A percentile compares a stretch with the other conserved stretches of the same genome.
These are phyloP conservation scores for Megalonaias nervosa DNA, from an alignment of 1,140 invertebrate genomes.

Conservation along the genomic window DNA sequence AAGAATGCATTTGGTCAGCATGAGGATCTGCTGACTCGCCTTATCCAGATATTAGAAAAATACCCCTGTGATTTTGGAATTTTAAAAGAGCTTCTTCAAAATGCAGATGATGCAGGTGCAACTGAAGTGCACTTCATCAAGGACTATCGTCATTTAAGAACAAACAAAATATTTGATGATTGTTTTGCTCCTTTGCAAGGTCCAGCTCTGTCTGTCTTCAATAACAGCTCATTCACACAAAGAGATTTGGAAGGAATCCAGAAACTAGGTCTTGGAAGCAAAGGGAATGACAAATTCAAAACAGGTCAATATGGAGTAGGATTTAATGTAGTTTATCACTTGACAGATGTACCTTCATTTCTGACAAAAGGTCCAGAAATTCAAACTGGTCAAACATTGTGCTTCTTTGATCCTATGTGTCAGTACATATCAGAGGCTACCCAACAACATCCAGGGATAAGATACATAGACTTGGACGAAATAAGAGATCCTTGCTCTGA, in stretches of 20 bases:
- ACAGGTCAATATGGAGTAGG: constrained; percentile 62
- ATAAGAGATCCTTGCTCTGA: constrained; percentile 40
- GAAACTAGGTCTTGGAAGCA: constrained; percentile 55
- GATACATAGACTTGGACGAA: constrained; percentile 32
- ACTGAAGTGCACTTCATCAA: constrained; percentile 60
- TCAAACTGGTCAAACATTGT: constrained; percentile 38
- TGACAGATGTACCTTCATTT: constrained; percentile 64
- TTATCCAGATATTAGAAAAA: constrained; percentile 51
- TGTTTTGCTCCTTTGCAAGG: constrained; percentile 55
- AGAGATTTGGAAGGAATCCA: constrained; percentile 60
- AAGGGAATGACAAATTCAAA: constrained; percentile 43
- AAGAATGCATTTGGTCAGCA: constrained; percentile 49
- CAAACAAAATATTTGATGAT: constrained; percentile 39
- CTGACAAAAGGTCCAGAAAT: constrained; percentile 36
- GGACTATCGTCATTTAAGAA: constrained; percentile 48
- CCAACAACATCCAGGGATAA: constrained; percentile 44
- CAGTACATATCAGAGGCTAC: constrained; percentile 43
- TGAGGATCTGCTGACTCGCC: constrained; percentile 52
- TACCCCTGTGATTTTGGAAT: constrained; percentile 55
- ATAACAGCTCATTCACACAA: constrained; percentile 57
- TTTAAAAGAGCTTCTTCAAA: constrained; percentile 60
- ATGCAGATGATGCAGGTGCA: constrained; percentile 71
- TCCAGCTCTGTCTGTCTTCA: constrained; percentile 62
- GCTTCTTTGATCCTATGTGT: constrained; percentile 60
- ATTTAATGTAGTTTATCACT: constrained; percentile 65